A percentile compares a stretch with the other conserved stretches of the same genome.
These are phyloP conservation scores for Tetheella fluctuosa DNA, from an alignment of 2,888 invertebrate species.

Conservation along the genomic window DNA sequence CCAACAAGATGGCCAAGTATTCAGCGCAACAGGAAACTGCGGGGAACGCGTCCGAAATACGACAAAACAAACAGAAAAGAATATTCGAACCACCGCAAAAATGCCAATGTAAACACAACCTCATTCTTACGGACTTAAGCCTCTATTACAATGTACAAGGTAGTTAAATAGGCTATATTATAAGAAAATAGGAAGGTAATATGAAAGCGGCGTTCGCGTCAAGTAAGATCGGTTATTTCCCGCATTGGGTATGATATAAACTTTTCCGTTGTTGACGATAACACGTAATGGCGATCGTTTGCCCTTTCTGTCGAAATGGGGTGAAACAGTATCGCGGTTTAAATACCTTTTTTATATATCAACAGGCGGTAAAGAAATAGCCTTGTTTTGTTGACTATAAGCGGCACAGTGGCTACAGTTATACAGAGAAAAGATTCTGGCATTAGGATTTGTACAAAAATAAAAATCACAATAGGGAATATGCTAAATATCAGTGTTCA, in stretches of 20 bases:
- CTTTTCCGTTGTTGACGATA: slow-evolving; percentile 75
- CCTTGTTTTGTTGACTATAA: not conserved
- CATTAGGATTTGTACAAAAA: too few relatives aligned
- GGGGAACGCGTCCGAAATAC: slow-evolving; percentile 62
- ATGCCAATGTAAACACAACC: slow-evolving; percentile 20
- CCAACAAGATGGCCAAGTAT: slow-evolving; percentile 79
- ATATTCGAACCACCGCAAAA: slow-evolving; percentile 20
- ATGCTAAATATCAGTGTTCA: too few relatives aligned
- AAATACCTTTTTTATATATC: slow-evolving; percentile 13
- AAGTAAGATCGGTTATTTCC: slow-evolving; percentile 77
- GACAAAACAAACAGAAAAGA: slow-evolving; percentile 56
- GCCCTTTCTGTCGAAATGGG: slow-evolving; percentile 48
- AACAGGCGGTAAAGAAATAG: not conserved
- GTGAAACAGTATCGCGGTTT: slow-evolving; percentile 21
- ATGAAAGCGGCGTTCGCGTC: slow-evolving; percentile 63
- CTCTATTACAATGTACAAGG: not conserved
- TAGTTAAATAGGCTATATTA: slow-evolving; percentile 24
- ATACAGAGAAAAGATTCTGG: not conserved
- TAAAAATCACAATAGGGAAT: too few relatives aligned
- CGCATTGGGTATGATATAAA: slow-evolving; percentile 75
- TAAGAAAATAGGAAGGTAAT: slow-evolving; percentile 51
- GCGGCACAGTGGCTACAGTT: not conserved
- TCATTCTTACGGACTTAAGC: accelerated
- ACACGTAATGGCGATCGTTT: slow-evolving; percentile 62
- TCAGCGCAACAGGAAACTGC: slow-evolving; percentile 75